Evolutionary conservation across 2,888 invertebrate genomes (phyloP).

Genomic region (Blera fallax): DNA sequence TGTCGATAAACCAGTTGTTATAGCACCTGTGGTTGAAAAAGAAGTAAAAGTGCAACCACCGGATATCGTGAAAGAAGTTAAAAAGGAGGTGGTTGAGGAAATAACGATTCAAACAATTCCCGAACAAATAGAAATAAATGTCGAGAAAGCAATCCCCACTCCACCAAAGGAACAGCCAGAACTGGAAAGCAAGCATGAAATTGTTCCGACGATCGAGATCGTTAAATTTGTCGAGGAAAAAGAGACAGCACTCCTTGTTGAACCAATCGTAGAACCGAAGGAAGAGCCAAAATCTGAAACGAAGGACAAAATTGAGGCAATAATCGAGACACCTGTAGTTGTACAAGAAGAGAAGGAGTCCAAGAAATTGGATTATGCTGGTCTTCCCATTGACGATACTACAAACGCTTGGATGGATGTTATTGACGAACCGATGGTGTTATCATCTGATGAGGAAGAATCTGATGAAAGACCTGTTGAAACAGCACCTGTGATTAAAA

Average conservation of each 20-base stretch:
- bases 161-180: not conserved
- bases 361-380: slow-evolving; percentile 65
- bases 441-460: slow-evolving; percentile 77
- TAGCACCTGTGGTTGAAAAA: not conserved
- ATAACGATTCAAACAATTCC: not conserved
- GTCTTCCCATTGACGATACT: slow-evolving; percentile 75
- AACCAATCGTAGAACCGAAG: too few species aligned
- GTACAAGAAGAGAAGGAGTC: not conserved
- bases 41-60: not conserved
- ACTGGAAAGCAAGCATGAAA: not conserved
- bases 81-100: not conserved
- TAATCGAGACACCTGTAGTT: not conserved
- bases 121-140: not conserved
- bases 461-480: slow-evolving; percentile 22
- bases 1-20: not conserved
- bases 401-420: slow-evolving; percentile 76
- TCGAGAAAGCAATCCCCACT: too few species aligned
- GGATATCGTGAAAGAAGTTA: slow-evolving; percentile 47
- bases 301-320: not conserved
- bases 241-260: too few species aligned
- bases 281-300: not conserved
- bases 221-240: not conserved
- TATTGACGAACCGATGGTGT: slow-evolving; percentile 76
- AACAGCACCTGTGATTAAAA: slow-evolving; percentile 59
- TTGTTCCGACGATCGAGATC: not conserved